Base-by-base conservation (phyloP, 2,113 vertebrate genomes). In the Isurus oxyrinchus region DNA sequence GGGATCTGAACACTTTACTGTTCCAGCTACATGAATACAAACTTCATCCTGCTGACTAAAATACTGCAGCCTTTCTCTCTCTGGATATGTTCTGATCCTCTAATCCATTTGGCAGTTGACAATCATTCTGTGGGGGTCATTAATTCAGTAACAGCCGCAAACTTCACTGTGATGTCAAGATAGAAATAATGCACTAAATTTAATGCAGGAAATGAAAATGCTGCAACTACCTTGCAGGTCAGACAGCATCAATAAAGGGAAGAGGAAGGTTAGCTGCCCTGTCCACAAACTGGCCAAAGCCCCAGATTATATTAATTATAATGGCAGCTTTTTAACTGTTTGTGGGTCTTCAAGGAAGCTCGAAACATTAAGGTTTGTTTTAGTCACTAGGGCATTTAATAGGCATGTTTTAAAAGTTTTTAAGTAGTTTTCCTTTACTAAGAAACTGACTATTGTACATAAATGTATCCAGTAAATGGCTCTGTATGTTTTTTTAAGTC, bases 141-240 rank as follows among this genome's bases (percentile, higher is more conserved):
- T 91, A 91, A 91, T 91, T n/a, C 88, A 61, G 14, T 59, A 59
- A 35, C 88, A 91, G 55, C 88, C 59, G 88, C 88, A 91, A 59
- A 4, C 55, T 25, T 55, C 55, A 91, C 55, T 91, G 55, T 91
- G 88, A 91, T 59, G 88, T 61, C 53, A 59, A 16, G 55, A 91
- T 91, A n/a, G 31, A 91, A 91, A 35, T 16, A 59, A 55, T 59
- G 11, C 27, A 59, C 2, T 59, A 59, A 61, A 59, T 59, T 31
- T 90, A 90, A 90, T 13, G 16, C 40, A 84, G 79, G 4, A 84
- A 44, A 84, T 84, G 81, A 84, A 81, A 84, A 63, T 63, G 19
- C 6, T 94, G 35, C 27, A 91, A 91, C 35, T 35, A 16, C 88
- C 16, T 35, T 25, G 23, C 19, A n/a, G 31, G 55, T n/a, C 55